Base-by-base conservation (phyloP, 2,888 invertebrate species). In the Drosophila peninsularis region DNA sequence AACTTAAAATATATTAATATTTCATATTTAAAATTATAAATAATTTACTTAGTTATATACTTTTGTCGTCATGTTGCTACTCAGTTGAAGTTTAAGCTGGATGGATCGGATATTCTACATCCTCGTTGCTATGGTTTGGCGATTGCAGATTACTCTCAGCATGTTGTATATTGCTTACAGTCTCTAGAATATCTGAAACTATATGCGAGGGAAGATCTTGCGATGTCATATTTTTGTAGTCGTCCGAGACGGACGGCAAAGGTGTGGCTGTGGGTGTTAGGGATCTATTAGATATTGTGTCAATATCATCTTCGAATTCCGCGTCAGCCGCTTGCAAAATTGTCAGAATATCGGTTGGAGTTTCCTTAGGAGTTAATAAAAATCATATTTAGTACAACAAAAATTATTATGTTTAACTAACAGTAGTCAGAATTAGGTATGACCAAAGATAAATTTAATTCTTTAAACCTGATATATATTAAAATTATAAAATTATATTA, bases 291-390 rank as follows among this genome's bases (percentile, higher is more conserved):
- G 86, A 89, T 72, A 86, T 80, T 70, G 75, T 78, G 71, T 90
- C 90, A 64, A 83, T 82, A 81, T 90, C 91, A 65, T 86, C 90
- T 62, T 88, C 89, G 61, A 80, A 77, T 74, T 76, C 80, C 71
- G 89, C 87, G 73, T 85, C 81, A 71, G 90, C 89, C 64, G 84
- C 86, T 80, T 88, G 80, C 76, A 86, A 68, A 60, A 86, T 89
- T 71, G 80, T 88, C 82, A 90, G 78, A 88, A 90, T 90, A 82
- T 91, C 91, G 73, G 89, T 90, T 83, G 91, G 92, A 91, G 92
- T 92, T 91, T 90, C 90, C 92, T 92, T 47, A 0, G 30, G 5
- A 13, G 24, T 24, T 24, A 37, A 30, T 10, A 53, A 44, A 14
- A n/a, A 30, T n/a, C 19, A 30, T 14, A 36, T n/a, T 17, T 44